Evolutionary conservation across 2,113 vertebrate species (phyloP).

Genomic region (Ophiodon elongatus): DNA sequence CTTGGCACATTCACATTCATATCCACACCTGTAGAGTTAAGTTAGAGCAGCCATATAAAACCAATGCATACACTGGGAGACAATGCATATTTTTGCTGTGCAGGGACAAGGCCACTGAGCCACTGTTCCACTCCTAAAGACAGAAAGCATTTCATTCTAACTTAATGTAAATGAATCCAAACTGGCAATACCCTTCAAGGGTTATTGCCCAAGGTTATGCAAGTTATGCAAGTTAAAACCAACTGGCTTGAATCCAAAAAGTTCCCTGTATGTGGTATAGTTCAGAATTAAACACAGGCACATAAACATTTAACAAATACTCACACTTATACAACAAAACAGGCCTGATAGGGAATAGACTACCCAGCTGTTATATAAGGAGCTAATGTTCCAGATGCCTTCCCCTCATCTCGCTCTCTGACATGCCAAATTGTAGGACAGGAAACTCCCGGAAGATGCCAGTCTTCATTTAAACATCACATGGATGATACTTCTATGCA

Average conservation of each 20-base stretch:
- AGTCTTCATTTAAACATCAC: constrained; percentile 10
- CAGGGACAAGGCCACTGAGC: background rate
- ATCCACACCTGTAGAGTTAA: background rate
- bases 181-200: background rate
- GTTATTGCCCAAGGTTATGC: too few species aligned
- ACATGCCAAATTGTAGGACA: constrained; percentile 24
- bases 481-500: constrained; percentile 16
- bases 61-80: background rate
- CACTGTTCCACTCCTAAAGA: background rate
- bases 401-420: constrained; percentile 6
- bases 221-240: background rate
- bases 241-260: background rate
- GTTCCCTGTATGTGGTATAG: background rate
- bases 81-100: background rate
- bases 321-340: constrained; percentile 21
- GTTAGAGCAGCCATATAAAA: background rate
- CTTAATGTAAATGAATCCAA: background rate
- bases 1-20: background rate
- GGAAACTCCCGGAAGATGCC: constrained; percentile 37
- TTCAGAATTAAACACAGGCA: background rate
- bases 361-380: constrained; percentile 33
- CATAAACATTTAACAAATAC: background rate
- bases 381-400: constrained; percentile 27
- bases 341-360: background rate
- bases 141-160: background rate